Percentiles rank a stretch among this genome's conserved stretches.
Evolutionary conservation across 2,113 vertebrate species (phyloP).

Genomic region (Ophthalmolycus amberensis): DNA sequence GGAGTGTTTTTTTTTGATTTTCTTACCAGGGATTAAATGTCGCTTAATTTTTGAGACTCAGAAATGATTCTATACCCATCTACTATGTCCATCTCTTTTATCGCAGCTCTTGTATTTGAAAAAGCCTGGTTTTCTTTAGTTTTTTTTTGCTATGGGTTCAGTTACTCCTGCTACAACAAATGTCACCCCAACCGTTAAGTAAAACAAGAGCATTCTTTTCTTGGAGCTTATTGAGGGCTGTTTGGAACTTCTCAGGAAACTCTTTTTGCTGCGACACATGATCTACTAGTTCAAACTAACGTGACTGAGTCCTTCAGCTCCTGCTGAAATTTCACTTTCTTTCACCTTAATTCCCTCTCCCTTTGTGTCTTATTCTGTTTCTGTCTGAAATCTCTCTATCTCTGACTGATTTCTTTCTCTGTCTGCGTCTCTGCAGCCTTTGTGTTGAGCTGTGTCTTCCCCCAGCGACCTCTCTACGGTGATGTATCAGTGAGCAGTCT

Average conservation of each 20-base stretch:
- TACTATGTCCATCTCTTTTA: neutral
- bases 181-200: neutral
- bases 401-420: constrained; percentile 5
- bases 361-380: neutral
- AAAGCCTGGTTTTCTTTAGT: neutral
- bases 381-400: neutral
- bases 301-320: neutral
- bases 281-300: neutral
- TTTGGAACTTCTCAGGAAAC: neutral
- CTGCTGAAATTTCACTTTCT: neutral
- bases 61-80: neutral
- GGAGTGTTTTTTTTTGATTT: neutral
- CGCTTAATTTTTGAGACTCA: neutral
- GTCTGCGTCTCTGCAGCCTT: constrained; percentile 84
- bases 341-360: neutral
- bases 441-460: constrained; percentile 91
- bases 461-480: constrained; percentile 86
- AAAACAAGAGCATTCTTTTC: neutral
- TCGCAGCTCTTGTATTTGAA: neutral
- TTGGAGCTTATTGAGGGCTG: neutral
- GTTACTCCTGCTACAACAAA: neutral
- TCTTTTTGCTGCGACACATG: neutral
- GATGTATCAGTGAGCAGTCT: constrained; percentile 92
- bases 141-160: neutral
- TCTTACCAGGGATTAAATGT: neutral